phyloP scores from a whole-genome alignment of 2,797 vertebrate species.

The Rhinoraja longicauda region DNA sequence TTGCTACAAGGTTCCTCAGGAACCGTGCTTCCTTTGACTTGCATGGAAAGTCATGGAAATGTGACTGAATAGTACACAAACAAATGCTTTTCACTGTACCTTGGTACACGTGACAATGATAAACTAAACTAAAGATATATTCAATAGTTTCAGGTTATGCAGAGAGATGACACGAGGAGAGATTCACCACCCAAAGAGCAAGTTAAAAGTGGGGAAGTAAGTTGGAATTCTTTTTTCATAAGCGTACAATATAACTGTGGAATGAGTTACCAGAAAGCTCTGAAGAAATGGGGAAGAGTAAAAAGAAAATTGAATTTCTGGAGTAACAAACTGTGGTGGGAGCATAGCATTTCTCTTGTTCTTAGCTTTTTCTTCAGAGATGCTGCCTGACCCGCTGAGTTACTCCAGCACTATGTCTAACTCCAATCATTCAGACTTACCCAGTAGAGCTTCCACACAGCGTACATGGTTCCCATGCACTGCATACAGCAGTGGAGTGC shows the following conservation, averaged over 20 bases:
- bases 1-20: background rate
- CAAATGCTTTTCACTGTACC: no score
- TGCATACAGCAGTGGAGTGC: conserved; percentile 89
- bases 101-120: no score
- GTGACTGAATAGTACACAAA: no score
- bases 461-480: conserved; percentile 87
- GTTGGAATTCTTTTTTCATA: background rate
- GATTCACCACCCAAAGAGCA: background rate
- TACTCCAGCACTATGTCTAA: no score
- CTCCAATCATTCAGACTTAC: conserved; percentile 52
- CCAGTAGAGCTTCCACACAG: conserved; percentile 82
- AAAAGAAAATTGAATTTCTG: background rate
- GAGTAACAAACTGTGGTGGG: background rate
- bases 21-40: background rate
- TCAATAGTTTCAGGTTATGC: background rate
- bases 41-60: no score
- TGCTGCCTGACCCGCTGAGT: background rate
- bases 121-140: background rate
- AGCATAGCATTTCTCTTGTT: no score
- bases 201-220: background rate
- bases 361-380: no score
- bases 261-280: background rate
- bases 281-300: background rate
- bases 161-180: background rate
- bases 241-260: background rate